These are phyloP conservation scores for Epinephelus fuscoguttatus DNA, from an alignment of 2,113 vertebrate species.

Conservation along the genomic window DNA sequence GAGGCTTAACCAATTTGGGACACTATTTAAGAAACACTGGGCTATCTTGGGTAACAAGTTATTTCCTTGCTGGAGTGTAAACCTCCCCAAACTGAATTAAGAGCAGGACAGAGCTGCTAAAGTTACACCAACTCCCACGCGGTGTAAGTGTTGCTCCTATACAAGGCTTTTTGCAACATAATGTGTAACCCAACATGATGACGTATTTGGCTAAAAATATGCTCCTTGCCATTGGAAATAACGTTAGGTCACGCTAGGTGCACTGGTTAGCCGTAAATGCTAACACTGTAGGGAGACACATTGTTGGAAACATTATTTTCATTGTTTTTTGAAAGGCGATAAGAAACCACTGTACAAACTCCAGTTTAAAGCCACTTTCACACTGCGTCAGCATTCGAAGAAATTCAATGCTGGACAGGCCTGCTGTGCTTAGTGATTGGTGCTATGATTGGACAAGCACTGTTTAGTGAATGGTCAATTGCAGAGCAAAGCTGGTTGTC, in stretches of 20 bases:
- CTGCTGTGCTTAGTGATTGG: constrained; percentile 12
- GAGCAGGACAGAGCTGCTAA: not conserved
- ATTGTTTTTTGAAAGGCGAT: not conserved
- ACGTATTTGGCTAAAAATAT: not conserved
- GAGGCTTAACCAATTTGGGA: not conserved
- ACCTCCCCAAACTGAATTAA: not conserved
- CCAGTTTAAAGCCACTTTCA: not conserved
- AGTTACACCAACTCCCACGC: not conserved
- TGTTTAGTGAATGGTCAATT: constrained; percentile 11
- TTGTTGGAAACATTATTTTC: not conserved
- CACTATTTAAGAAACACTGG: not conserved
- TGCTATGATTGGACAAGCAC: constrained; percentile 17
- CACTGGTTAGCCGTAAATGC: not conserved
- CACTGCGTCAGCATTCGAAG: constrained; percentile 26
- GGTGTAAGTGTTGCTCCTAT: not conserved
- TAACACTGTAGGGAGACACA: not conserved
- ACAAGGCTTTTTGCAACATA: not conserved
- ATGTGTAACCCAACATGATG: not conserved
- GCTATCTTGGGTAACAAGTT: not conserved
- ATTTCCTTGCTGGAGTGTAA: not conserved
- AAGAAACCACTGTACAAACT: not conserved
- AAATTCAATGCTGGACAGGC: constrained; percentile 22
- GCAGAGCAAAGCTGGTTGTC: constrained; percentile 38
- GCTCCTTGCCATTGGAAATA: not conserved
- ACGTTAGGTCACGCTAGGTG: too few relatives aligned